Evolutionary conservation across 2,797 vertebrate species (phyloP), one percentile per base, ranked within the genome.

Genomic region (Pseudomugil gertrudae): DNA sequence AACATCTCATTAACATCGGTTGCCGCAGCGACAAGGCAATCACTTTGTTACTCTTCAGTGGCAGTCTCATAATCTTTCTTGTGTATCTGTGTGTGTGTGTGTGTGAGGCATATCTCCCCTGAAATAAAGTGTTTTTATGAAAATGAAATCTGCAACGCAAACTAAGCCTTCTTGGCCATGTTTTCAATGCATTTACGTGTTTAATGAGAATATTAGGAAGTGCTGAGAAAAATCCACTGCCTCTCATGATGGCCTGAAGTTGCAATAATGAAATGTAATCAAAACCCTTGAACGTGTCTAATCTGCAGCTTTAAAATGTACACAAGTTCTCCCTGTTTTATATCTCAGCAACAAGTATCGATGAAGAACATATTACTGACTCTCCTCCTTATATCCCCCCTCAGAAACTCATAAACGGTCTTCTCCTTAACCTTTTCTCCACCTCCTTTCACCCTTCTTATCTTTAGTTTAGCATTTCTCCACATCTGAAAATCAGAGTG

Each of bases 401-500:
- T 21, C 17, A 7, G 45, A 58, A 64, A 30, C 58, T 50, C 58
- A 13, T 54, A 57, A 63, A 55, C 23, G 26, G 74, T 74, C 71
- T 61, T 69, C 23, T 55, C 43, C 32, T 77, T 7, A 15, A n/a
- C 26, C 72, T 73, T 70, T 62, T 69, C 26, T 60, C 54, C 27
- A 30, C 30, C 50, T 76, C 57, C 52, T 7, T 1, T 63, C 51
- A 13, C 53, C 55, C 51, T 10, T 35, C 14, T 13, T 36, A 13
- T 76, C 75, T 51, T 30, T 13, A 14, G 8, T 33, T 19, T 75
- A 24, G 29, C 66, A 55, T 70, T 71, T 74, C 55, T 63, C 35
- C 52, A 87, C 72, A 70, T 68, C 66, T 85, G 53, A 38, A 57
- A 77, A 78, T 75, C 63, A 3, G 4, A 5, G 68, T 81, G 76